Evolutionary conservation across 2,888 invertebrate species (phyloP).

Genomic region (Helicoverpa assulta): DNA sequence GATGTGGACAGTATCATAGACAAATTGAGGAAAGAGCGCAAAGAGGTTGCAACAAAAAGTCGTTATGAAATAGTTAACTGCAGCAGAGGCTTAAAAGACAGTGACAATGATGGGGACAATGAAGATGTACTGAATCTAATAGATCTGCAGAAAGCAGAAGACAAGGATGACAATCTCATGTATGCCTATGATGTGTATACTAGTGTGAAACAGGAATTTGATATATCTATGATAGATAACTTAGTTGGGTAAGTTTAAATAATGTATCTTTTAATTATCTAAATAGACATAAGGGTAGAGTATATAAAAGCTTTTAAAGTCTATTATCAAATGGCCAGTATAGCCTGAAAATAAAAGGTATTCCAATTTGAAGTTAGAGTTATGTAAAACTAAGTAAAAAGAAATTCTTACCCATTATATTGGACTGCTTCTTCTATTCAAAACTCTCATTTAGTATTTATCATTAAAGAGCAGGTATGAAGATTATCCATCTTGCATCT

Average conservation of each 20-base stretch:
- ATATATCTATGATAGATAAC: slow-evolving; percentile 84
- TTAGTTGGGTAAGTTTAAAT: slow-evolving; percentile 76
- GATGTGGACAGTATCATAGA: slow-evolving; percentile 80
- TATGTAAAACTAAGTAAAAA: no score
- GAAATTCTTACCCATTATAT: no score
- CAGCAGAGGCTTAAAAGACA: slow-evolving; percentile 78
- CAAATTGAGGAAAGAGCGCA: slow-evolving; percentile 82
- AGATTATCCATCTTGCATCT: no score
- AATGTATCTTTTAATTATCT: no score
- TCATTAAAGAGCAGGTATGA: no score
- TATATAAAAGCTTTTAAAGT: no score
- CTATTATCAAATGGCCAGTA: no score
- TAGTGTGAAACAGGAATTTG: slow-evolving; percentile 81
- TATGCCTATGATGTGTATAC: slow-evolving; percentile 86
- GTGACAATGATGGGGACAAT: slow-evolving; percentile 36
- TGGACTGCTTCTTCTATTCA: no score
- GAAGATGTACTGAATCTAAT: slow-evolving; percentile 77
- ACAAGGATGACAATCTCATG: slow-evolving; percentile 71
- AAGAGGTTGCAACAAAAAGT: slow-evolving; percentile 75
- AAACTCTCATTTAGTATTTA: no score
- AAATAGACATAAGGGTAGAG: no score
- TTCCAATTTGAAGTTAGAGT: no score
- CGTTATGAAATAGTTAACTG: slow-evolving; percentile 85
- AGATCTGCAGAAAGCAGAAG: slow-evolving; percentile 75
- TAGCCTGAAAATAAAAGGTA: no score